Evolutionary conservation across 1,140 invertebrate genomes (phyloP).

Genomic region (Anagrus nilaparvatae): DNA sequence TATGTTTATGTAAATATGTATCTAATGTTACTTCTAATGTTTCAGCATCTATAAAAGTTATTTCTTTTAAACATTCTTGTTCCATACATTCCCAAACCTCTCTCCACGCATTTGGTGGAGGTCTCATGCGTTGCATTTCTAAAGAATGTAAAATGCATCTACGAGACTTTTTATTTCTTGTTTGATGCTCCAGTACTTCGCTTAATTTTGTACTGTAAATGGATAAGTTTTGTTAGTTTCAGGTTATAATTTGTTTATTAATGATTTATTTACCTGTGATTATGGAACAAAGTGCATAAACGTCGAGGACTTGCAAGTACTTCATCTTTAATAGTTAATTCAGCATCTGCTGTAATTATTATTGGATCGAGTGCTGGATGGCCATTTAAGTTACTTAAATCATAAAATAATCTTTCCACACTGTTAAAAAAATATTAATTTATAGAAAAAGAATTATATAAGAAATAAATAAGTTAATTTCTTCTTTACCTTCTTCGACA

Average conservation of each 20-base stretch:
- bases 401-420: constrained; percentile 76
- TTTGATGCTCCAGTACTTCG: constrained; percentile 69
- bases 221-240: constrained; percentile 8
- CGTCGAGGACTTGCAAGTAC: constrained; percentile 64
- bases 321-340: constrained; percentile 66
- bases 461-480: neutral
- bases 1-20: constrained; percentile 81
- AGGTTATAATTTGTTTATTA: constrained; percentile 6
- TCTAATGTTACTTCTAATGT: constrained; percentile 75
- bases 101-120: constrained; percentile 58
- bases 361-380: constrained; percentile 76
- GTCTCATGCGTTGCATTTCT: constrained; percentile 70
- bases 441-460: neutral
- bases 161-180: constrained; percentile 75
- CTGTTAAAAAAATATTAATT: constrained; percentile 43
- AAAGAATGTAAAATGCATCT: constrained; percentile 78
- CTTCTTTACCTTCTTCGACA: constrained; percentile 70
- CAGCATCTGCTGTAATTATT: constrained; percentile 56
- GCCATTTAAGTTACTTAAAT: constrained; percentile 62
- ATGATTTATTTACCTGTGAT: constrained; percentile 61
- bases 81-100: constrained; percentile 85
- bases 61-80: constrained; percentile 69
- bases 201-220: constrained; percentile 58
- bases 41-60: constrained; percentile 74
- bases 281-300: constrained; percentile 72